A percentile compares a stretch with the other conserved stretches of the same genome.
Evolutionary conservation across 2,797 vertebrate species (phyloP).

Genomic region (Furcifer pardalis): DNA sequence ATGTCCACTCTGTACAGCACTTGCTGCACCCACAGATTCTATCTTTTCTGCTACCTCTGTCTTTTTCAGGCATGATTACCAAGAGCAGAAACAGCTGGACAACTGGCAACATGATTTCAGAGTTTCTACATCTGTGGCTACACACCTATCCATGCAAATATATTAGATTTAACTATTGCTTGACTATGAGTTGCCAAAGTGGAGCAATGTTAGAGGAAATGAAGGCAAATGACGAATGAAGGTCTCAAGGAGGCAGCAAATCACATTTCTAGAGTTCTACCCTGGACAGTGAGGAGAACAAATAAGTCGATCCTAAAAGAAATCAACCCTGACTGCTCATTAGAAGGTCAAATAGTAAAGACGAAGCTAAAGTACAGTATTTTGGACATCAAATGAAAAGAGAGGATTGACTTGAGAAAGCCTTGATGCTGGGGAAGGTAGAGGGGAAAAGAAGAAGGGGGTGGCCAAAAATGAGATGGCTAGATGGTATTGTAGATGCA

Average conservation of each 20-base stretch:
- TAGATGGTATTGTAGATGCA: no score
- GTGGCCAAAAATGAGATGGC: no score
- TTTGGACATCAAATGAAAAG: no score
- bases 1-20: not conserved
- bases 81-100: slow-evolving; percentile 14
- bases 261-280: not conserved
- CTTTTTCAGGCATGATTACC: slow-evolving; percentile 18
- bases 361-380: no score
- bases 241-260: not conserved
- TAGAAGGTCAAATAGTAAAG: no score
- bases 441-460: no score
- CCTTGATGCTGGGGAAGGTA: no score
- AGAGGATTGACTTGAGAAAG: no score
- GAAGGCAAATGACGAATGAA: not conserved
- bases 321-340: no score
- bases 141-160: not conserved
- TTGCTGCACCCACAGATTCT: not conserved
- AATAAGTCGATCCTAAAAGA: no score
- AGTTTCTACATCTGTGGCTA: not conserved
- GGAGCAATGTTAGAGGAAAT: not conserved
- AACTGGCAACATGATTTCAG: slow-evolving; percentile 14
- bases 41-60: not conserved
- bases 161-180: not conserved
- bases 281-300: no score
- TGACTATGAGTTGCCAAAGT: not conserved